Base-by-base conservation (phyloP, 2,888 invertebrate species). In the Rotaria magnacalcarata region DNA sequence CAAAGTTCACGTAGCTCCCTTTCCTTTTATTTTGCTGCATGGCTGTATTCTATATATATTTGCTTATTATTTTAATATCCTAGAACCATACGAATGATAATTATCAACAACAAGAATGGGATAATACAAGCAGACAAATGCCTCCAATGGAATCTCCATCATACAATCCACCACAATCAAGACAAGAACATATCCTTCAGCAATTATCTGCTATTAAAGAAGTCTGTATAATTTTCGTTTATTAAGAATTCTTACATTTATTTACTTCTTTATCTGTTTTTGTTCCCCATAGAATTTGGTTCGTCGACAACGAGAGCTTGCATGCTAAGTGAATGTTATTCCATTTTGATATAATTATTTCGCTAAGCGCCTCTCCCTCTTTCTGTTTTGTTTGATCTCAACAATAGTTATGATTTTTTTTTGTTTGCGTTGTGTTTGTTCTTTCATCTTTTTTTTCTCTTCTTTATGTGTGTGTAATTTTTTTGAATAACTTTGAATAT, bases 171-270 rank as follows among this genome's bases (percentile, higher is more conserved):
- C 84, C 86, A 10, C 47, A 84, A 34, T 60, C 86, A 24, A 86
- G 84, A 84, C 86, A 86, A 84, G 86, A 86, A 74, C 86, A 86
- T 34, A 86, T 86, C 21, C 67, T 86, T 24, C 60, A 58, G 52
- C 86, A 86, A 84, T 27, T 86, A 34, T 84, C 86, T 16, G 52
- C 41, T 74, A 54, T 86, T 8, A 86, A 84, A 86, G 84, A 86
- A 50, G 86, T 86, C 52, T 67, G 50, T n/a, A 11, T 16, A 16
- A 8, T n/a, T 47, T 1, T 41, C 10, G 21, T 21, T 24, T 27
- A 50, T 52, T n/a, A 5, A 58, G n/a, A 84, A 34, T 84, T 11
- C 8, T 84, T 50, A 16, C 11, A 80, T 34, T 41, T 24, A 41
- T 5, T 16, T 14, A 52, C 47, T 8, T 47, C 8, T 16, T 52